A percentile compares a stretch with the other conserved stretches of the same genome.
phyloP scores from a whole-genome alignment of 2,888 invertebrate genomes.

The Agrotis segetum region DNA sequence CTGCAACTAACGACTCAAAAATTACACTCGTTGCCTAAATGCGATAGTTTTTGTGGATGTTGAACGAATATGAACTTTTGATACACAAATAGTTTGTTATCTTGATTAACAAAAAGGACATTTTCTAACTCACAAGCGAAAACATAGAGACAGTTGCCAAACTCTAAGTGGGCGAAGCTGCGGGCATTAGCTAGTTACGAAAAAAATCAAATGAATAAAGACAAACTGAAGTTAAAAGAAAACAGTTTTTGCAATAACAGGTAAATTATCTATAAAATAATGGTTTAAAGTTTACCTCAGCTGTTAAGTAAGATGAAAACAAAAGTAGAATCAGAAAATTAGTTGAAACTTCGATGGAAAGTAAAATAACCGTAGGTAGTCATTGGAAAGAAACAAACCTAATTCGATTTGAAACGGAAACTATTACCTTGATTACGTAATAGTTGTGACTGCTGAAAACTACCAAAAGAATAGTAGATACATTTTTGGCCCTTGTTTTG shows the following conservation, averaged over 20 bases:
- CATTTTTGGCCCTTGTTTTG: neutral
- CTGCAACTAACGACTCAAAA: no score
- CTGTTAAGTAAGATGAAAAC: conserved; percentile 44
- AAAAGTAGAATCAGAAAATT: conserved; percentile 43
- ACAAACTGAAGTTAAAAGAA: conserved; percentile 24
- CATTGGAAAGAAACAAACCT: conserved; percentile 49
- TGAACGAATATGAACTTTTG: no score
- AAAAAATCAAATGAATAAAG: neutral
- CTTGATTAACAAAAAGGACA: no score
- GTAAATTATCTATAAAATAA: conserved; percentile 3
- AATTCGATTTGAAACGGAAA: conserved; percentile 25
- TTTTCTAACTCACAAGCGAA: no score
- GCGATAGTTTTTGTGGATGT: no score
- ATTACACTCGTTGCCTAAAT: no score
- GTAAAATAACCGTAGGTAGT: conserved; percentile 33
- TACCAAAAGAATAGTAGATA: neutral
- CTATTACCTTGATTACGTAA: conserved; percentile 29
- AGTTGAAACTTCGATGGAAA: conserved; percentile 38
- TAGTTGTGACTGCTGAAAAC: conserved; percentile 6
- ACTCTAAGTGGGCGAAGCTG: no score
- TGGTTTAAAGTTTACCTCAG: conserved; percentile 7
- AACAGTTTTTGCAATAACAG: conserved; percentile 12
- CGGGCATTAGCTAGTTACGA: neutral
- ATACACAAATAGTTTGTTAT: no score
- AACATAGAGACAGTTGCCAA: no score